Evolutionary conservation across 2,888 invertebrate genomes (phyloP).

Genomic region (Pristionchus maxplancki): DNA sequence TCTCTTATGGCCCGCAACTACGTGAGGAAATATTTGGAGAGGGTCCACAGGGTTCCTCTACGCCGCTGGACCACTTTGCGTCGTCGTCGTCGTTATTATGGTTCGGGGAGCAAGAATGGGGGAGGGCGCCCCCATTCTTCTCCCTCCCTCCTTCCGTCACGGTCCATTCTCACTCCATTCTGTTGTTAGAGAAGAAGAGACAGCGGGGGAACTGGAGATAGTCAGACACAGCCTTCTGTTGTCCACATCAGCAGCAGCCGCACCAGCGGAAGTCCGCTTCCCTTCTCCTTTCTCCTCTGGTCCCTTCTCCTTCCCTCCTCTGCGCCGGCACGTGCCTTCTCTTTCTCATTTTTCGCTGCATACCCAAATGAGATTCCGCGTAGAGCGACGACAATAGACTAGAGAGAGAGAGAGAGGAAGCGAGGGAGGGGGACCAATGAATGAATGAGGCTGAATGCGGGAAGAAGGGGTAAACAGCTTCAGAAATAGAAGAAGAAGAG

Average conservation of each 20-base stretch:
- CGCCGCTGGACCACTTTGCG: no score
- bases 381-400: not conserved
- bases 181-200: not conserved
- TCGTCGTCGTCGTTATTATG: no score
- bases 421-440: not conserved
- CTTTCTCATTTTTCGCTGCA: conserved; percentile 34
- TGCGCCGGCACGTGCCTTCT: not conserved
- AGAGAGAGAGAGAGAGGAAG: not conserved
- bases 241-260: not conserved
- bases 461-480: not conserved
- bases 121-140: not conserved
- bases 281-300: not conserved
- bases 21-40: no score
- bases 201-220: not conserved
- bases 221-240: not conserved
- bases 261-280: not conserved
- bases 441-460: not conserved
- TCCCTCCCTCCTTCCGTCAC: not conserved
- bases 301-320: not conserved
- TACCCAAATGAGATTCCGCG: conserved; percentile 12
- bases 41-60: no score
- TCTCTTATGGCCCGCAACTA: no score
- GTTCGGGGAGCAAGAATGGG: not conserved
- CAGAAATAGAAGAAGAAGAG: not conserved
- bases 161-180: not conserved